phyloP scores from a whole-genome alignment of 2,113 vertebrate genomes.

The Poeciliopsis turrubarensis region DNA sequence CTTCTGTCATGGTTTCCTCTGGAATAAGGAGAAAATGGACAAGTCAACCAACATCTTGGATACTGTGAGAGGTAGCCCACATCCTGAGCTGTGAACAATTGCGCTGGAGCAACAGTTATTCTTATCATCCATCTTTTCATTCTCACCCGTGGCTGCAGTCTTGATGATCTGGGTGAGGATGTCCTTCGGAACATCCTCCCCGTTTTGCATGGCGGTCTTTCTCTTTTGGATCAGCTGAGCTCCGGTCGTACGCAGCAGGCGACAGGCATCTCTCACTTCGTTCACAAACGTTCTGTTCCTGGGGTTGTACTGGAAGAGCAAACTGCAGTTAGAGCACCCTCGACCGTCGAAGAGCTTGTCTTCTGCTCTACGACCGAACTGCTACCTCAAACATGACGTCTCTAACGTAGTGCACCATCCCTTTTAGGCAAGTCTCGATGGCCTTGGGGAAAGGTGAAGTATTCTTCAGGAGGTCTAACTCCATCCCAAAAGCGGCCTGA shows the following conservation, averaged over 20 bases:
- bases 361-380: background rate
- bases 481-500: slow-evolving; percentile 89
- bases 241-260: slow-evolving; percentile 83
- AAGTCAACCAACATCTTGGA: background rate
- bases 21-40: background rate
- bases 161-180: slow-evolving; percentile 92
- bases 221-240: slow-evolving; percentile 84
- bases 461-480: slow-evolving; percentile 79
- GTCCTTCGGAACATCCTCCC: slow-evolving; percentile 82
- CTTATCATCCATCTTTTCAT: accelerated
- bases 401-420: slow-evolving; percentile 67
- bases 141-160: slow-evolving; percentile 68
- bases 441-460: slow-evolving; percentile 80
- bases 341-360: background rate
- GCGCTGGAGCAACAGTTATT: background rate
- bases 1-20: slow-evolving; percentile 82
- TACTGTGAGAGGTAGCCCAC: background rate
- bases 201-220: slow-evolving; percentile 78
- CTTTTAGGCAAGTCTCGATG: slow-evolving; percentile 82
- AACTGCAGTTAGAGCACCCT: background rate
- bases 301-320: slow-evolving; percentile 73
- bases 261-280: slow-evolving; percentile 79
- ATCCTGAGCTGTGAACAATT: background rate
- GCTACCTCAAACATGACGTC: slow-evolving; percentile 74
- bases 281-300: slow-evolving; percentile 78